Evolutionary conservation across 1,140 invertebrate genomes (phyloP).

Genomic region (Drosophila guanche): DNA sequence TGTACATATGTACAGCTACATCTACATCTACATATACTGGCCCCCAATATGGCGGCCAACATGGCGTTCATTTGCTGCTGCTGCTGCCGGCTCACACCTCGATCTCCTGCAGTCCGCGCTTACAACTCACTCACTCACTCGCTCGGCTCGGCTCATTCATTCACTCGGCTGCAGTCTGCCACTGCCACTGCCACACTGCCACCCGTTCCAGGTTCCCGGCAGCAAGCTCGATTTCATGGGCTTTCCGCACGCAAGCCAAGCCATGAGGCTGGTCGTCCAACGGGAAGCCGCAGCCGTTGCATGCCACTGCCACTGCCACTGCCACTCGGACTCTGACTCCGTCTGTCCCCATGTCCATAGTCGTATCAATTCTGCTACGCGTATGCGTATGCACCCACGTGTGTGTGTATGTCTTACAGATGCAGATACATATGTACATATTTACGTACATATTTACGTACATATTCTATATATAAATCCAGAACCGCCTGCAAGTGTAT

Average conservation of each 20-base stretch:
- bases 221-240: slow-evolving; percentile 71
- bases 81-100: not conserved
- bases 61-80: slow-evolving; percentile 76
- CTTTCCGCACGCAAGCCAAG: slow-evolving; percentile 67
- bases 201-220: not conserved
- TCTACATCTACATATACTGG: slow-evolving; percentile 28
- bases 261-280: slow-evolving; percentile 40
- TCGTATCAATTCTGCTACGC: slow-evolving; percentile 44
- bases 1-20: slow-evolving; percentile 12
- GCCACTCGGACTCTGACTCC: slow-evolving; percentile 33
- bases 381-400: slow-evolving; percentile 30
- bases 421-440: slow-evolving; percentile 7
- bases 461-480: slow-evolving; percentile 19
- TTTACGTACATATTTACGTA: slow-evolving; percentile 23
- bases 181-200: too few relatives aligned
- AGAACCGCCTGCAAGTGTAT: slow-evolving; percentile 9
- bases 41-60: slow-evolving; percentile 79
- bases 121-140: slow-evolving; percentile 48
- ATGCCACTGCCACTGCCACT: slow-evolving; percentile 38
- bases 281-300: slow-evolving; percentile 70
- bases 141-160: slow-evolving; percentile 29
- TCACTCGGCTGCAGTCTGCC: slow-evolving; percentile 49
- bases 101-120: slow-evolving; percentile 22
- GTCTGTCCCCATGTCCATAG: slow-evolving; percentile 20
- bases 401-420: slow-evolving; percentile 22